phyloP scores from a whole-genome alignment of 2,888 invertebrate genomes.

The Rambutsinella grinnellia region DNA sequence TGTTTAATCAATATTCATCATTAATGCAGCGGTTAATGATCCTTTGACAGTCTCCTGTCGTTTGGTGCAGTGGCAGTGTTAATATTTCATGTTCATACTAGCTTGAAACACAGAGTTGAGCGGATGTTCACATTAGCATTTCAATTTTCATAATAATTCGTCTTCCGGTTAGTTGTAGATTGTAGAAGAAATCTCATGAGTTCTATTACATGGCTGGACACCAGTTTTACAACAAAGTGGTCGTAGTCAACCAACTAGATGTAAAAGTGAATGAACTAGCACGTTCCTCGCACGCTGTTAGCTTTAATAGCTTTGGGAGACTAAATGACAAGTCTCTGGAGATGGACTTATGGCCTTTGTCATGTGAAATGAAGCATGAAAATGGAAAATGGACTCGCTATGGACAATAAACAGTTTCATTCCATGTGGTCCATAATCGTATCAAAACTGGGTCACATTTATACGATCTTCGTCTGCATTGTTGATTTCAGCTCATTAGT shows the following conservation, averaged over 20 bases:
- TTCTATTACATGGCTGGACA: neutral
- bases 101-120: neutral
- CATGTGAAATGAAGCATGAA: too few relatives aligned
- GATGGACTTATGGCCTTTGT: neutral
- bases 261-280: neutral
- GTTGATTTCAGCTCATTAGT: neutral
- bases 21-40: neutral
- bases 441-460: too few relatives aligned
- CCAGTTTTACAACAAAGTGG: neutral
- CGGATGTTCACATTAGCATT: conserved; percentile 34
- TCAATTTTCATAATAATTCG: conserved; percentile 6
- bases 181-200: neutral
- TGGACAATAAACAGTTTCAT: too few relatives aligned
- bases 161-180: neutral
- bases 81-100: too few relatives aligned
- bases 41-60: too few relatives aligned
- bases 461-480: neutral
- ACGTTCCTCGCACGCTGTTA: neutral
- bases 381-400: too few relatives aligned
- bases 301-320: neutral
- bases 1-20: neutral
- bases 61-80: too few relatives aligned
- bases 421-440: too few relatives aligned
- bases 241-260: neutral
- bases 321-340: neutral